Evolutionary conservation across 2,113 vertebrate genomes (phyloP), one percentile per base, ranked within the genome.

Genomic region (Calcarius ornatus): DNA sequence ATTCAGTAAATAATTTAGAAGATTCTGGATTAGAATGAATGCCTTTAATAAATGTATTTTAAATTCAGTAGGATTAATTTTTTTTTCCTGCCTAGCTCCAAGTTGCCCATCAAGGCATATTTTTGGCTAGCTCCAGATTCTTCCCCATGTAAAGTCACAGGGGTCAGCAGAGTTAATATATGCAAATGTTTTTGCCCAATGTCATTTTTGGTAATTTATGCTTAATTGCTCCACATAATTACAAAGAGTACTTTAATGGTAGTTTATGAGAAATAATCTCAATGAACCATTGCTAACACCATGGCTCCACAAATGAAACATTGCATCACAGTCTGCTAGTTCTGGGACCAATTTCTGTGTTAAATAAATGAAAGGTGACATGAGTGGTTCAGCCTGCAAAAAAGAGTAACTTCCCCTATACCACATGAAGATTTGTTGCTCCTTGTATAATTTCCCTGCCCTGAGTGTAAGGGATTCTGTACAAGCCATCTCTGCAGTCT

Each of bases 191-290:
- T 89, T 79, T 76, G 12, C 25, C 51, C n/a, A 50, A 0, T 91
- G 70, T 72, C 2, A 76, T 85, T 95, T 96, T 85, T 91, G n/a
- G 48, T 95, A 82, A 79, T 87, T 88, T 85, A 59, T 57, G 61
- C 86, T 84, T 91, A 78, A 90, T 94, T 85, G 70, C 59, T 35
- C 53, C 37, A n/a, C n/a, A 10, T 77, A 38, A 90, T 86, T 96
- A 83, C 73, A 88, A 84, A 48, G 79, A 35, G 12, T 86, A 47
- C 28, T 88, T 85, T 17, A 70, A 60, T 42, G 78, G n/a, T 59
- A 8, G 28, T 81, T 81, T n/a, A 38, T 35, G 81, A 57, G 76
- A 80, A 81, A 40, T 77, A 50, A 35, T 88, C 73, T 89, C 17
- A 10, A 9, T 93, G 91, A 92, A 70, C 69, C 24, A 37, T 60